Conservation (phyloP, 1,140 invertebrate genomes). For the Chrysopa pallens region DNA sequence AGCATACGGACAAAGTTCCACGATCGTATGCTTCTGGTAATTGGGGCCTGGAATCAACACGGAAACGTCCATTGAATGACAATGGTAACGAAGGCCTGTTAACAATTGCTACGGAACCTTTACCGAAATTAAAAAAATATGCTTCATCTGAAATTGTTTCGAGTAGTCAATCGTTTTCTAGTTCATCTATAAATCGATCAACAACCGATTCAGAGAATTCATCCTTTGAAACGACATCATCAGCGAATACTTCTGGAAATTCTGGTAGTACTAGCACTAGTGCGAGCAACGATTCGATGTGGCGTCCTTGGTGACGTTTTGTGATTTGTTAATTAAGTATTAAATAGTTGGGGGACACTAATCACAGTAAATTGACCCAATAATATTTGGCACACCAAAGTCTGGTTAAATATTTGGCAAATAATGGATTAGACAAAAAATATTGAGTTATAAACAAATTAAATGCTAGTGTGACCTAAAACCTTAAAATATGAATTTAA, state of each 20-base stretch:
- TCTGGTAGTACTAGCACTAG: not conserved
- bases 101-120: not conserved
- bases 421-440: too few relatives aligned
- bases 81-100: not conserved
- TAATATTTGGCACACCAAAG: too few relatives aligned
- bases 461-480: too few relatives aligned
- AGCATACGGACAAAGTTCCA: not conserved
- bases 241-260: not conserved
- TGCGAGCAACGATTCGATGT: not conserved
- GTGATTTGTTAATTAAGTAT: not conserved
- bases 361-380: too few relatives aligned
- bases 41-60: not conserved
- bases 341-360: too few relatives aligned
- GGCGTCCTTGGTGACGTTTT: not conserved
- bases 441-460: too few relatives aligned
- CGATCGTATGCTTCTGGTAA: not conserved
- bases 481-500: too few relatives aligned
- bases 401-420: too few relatives aligned
- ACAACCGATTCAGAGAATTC: not conserved
- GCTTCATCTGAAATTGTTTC: not conserved
- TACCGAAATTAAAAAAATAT: not conserved
- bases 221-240: not conserved
- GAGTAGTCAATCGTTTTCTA: not conserved
- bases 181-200: not conserved
- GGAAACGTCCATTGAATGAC: not conserved